Conservation (phyloP, 2,113 vertebrate species). For the Isichthys henryi region DNA sequence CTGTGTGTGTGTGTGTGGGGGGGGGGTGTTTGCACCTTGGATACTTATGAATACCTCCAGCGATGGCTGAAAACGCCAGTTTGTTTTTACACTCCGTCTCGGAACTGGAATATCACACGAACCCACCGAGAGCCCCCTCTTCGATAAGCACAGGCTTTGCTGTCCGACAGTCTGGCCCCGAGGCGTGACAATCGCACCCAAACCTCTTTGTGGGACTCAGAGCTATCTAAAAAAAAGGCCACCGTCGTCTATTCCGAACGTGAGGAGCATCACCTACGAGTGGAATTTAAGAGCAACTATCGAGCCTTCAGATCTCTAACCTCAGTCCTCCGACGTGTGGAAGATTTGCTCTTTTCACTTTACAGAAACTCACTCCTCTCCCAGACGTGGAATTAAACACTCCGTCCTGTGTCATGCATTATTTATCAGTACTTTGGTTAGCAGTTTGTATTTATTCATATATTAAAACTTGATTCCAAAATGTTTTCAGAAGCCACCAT, state of each 20-base stretch:
- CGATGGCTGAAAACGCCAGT: background rate
- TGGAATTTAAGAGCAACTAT: background rate
- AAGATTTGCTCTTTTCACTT: background rate
- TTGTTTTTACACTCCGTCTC: background rate
- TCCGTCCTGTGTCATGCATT: conserved; percentile 23
- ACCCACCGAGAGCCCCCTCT: background rate
- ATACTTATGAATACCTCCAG: background rate
- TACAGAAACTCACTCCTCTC: background rate
- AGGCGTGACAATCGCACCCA: background rate
- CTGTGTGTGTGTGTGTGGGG: background rate
- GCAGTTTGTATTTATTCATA: background rate
- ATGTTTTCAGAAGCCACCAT: conserved; percentile 5
- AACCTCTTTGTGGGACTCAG: background rate
- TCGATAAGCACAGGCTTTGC: background rate
- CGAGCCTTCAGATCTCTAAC: background rate
- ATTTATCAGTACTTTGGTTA: conserved; percentile 26
- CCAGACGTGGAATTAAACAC: background rate
- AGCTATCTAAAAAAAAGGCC: background rate
- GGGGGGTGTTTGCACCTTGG: background rate
- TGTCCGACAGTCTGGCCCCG: background rate
- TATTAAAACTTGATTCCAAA: conserved; percentile 13
- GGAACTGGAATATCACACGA: background rate
- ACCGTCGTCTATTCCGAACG: background rate
- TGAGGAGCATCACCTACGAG: background rate
- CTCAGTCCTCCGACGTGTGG: background rate